phyloP scores from a whole-genome alignment of 2,113 vertebrate species.

The Chloebia gouldiae region DNA sequence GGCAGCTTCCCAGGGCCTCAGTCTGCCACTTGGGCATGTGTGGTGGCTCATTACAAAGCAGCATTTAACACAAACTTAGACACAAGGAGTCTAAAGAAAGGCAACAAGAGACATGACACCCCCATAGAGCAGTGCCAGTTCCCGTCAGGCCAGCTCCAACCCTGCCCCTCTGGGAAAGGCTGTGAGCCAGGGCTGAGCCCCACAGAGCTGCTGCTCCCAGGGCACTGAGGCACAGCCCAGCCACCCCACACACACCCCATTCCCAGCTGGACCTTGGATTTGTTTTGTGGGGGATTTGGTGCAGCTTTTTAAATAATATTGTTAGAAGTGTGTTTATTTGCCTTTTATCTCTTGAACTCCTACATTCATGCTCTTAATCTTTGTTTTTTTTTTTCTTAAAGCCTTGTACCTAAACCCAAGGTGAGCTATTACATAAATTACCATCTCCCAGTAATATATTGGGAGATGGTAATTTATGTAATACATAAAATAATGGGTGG shows the following conservation, averaged over 20 bases:
- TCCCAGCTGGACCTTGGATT: background rate
- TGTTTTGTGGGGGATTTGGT: background rate
- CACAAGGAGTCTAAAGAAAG: background rate
- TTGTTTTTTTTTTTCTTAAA: background rate
- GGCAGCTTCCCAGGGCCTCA: background rate
- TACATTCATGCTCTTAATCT: background rate
- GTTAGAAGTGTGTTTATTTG: background rate
- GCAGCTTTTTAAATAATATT: background rate
- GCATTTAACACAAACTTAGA: background rate
- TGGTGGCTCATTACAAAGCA: background rate
- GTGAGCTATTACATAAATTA: background rate
- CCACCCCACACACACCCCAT: background rate
- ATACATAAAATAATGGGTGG: background rate
- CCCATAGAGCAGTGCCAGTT: accelerated
- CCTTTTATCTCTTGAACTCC: background rate
- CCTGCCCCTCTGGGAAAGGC: background rate
- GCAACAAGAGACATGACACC: background rate
- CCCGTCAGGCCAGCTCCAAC: background rate
- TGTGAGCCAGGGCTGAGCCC: background rate
- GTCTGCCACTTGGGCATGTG: background rate
- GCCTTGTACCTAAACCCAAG: background rate
- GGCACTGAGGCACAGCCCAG: background rate
- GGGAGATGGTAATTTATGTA: background rate
- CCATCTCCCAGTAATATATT: background rate
- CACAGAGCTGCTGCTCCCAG: background rate